Conservation (phyloP, 2,113 vertebrate species). For the Nerophis lumbriciformis region DNA sequence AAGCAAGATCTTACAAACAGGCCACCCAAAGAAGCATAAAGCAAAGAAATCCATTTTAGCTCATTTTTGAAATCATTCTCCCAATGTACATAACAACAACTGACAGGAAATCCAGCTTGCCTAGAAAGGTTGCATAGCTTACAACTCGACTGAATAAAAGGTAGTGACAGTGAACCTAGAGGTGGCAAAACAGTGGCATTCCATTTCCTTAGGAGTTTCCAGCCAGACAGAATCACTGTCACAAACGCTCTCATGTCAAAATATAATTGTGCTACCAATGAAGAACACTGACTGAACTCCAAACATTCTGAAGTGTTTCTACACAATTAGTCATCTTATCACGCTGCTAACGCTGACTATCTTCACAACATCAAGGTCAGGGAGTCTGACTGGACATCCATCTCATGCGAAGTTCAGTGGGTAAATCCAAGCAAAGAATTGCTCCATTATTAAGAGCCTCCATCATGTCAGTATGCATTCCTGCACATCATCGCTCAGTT, state of each 20-base stretch:
- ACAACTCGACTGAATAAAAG: constrained; percentile 44
- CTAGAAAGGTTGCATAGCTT: constrained; percentile 51
- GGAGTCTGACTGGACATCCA: constrained; percentile 9
- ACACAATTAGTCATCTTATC: constrained; percentile 16
- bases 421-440: constrained; percentile 16
- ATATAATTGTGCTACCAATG: constrained; percentile 44
- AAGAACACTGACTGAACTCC: constrained; percentile 33
- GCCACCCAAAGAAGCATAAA: constrained; percentile 28
- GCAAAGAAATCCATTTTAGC: background rate
- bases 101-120: constrained; percentile 55
- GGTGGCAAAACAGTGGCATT: constrained; percentile 51
- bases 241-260: constrained; percentile 58
- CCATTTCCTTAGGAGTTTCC: constrained; percentile 55
- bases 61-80: background rate
- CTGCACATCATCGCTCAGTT: constrained; percentile 48
- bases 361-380: constrained; percentile 8
- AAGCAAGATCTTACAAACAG: constrained; percentile 36
- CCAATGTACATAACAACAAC: constrained; percentile 30
- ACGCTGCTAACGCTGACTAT: background rate
- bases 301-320: constrained; percentile 21
- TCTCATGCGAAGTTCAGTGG: constrained; percentile 11
- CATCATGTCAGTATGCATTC: constrained; percentile 51
- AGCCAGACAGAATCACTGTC: constrained; percentile 51
- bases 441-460: constrained; percentile 32
- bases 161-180: constrained; percentile 54